Percentiles rank a stretch among this genome's conserved stretches.
Conservation (phyloP, 2,113 vertebrate species). For the Theristicus caerulescens region DNA sequence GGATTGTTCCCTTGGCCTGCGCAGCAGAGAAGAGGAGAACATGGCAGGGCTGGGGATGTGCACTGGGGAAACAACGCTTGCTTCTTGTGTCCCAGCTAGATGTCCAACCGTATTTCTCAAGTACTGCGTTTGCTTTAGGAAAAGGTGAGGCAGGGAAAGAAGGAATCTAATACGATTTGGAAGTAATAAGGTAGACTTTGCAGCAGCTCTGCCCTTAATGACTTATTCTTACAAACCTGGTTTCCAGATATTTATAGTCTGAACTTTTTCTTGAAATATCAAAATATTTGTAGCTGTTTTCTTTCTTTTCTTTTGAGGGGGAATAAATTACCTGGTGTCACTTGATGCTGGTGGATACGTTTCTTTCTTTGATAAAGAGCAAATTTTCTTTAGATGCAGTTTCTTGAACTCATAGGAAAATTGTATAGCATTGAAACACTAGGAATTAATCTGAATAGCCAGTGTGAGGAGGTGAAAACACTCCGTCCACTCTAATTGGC, state of each 20-base stretch:
- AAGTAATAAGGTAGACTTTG: constrained; percentile 6
- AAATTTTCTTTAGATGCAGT: constrained; percentile 8
- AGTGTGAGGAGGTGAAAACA: neutral
- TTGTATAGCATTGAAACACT: neutral
- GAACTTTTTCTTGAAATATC: constrained; percentile 40
- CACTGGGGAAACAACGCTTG: neutral
- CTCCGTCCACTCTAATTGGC: neutral
- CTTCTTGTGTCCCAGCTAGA: neutral
- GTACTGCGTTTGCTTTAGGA: neutral
- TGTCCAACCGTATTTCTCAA: neutral
- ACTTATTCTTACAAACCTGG: neutral
- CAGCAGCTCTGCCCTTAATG: neutral
- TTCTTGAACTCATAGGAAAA: neutral
- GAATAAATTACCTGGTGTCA: neutral
- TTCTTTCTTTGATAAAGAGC: constrained; percentile 4
- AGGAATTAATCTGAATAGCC: neutral
- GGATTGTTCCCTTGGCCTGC: neutral
- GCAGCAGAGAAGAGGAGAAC: neutral
- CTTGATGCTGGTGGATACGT: neutral
- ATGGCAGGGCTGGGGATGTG: neutral
- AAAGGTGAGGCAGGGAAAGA: neutral
- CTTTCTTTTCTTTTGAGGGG: neutral
- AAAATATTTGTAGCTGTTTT: constrained; percentile 33
- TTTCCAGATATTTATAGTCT: neutral
- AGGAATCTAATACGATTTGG: neutral